Evolutionary conservation across 2,888 invertebrate species (phyloP), one percentile per base, ranked within the genome.

Genomic region (Nomada flava): DNA sequence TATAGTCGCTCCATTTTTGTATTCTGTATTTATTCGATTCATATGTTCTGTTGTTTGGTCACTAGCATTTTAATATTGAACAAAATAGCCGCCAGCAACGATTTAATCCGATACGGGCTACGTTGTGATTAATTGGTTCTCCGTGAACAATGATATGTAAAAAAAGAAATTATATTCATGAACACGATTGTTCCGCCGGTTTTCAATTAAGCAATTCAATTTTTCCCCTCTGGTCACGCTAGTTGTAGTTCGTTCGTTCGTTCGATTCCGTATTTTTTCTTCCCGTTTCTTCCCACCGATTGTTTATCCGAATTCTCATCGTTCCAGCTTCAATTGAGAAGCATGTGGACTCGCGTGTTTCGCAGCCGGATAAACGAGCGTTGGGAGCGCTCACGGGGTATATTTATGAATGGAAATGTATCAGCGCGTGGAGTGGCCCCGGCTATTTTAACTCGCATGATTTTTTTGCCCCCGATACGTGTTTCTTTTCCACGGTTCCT

Each of bases 401-500:
- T 83, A 86, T 85, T 87, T 86, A 87, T 85, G 83, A 85, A 87
- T 87, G 79, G 76, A 87, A 79, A 83, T 83, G 79, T 74, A 71
- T 76, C 76, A 76, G 64, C 68, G 59, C 63, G 60, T 13, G 36
- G 55, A 62, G 52, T 60, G 63, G 62, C 64, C 59, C 42, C 42
- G 29, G 67, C 52, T 67, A 79, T 72, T 76, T 83, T 72, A 64
- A 69, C 69, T 53, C 65, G 53, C 10, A 63, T 57, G 67, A 84
- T 84, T 72, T 68, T 75, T 57, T 62, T 65, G 64, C 64, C 42
- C 20, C 65, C 67, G 65, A 65, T 59, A 44, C 65, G 55, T 42
- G 60, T 62, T 63, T 29, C 80, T 52, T n/a, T 23, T 59, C 44
- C 47, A 29, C 18, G 29, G 20, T 36, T 50, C 29, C 59, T 74